Evolutionary conservation across 2,888 invertebrate genomes (phyloP), one percentile per base, ranked within the genome.

Genomic region (Rutpela maculata): DNA sequence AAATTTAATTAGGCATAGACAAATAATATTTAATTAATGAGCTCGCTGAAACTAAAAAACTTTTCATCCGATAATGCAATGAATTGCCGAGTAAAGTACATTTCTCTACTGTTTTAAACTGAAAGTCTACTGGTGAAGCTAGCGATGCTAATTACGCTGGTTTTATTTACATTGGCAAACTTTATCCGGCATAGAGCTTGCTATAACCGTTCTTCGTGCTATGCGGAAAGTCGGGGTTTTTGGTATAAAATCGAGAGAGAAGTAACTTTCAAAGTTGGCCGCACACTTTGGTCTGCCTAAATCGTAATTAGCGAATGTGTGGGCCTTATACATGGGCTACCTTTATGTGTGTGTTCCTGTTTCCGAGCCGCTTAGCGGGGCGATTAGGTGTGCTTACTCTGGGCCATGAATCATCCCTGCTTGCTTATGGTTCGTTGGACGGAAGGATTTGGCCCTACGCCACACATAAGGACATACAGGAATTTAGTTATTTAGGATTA

Each of bases 331-430:
- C 72, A 63, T 17, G 63, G 63, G 50, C 63, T 72, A 72, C 72
- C 72, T 72, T 72, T 62, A 72, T 63, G 72, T 72, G 70, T 72
- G 55, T 63, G 63, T 72, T 72, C 63, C 72, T 55, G 72, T 72
- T 72, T 72, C 72, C 72, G 63, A 72, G 72, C 72, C 72, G 72
- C 72, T 72, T 72, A 72, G 63, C 72, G 72, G 63, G 63, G 63
- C 72, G 72, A 72, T 72, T 72, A 72, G 72, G 55, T 63, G 72
- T 15, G 72, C 63, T 72, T 72, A 63, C 63, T 63, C 59, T 26
- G 19, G 72, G 72, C 62, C 55, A 71, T 71, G 70, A 71, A 71
- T 71, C 70, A 72, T 72, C 59, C 72, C 31, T 72, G 72, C 63
- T 63, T 62, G 63, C 62, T 72, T 72, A 63, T 72, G 63, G 55